Conservation (phyloP, 2,113 vertebrate species). For the Aegithalos caudatus region DNA sequence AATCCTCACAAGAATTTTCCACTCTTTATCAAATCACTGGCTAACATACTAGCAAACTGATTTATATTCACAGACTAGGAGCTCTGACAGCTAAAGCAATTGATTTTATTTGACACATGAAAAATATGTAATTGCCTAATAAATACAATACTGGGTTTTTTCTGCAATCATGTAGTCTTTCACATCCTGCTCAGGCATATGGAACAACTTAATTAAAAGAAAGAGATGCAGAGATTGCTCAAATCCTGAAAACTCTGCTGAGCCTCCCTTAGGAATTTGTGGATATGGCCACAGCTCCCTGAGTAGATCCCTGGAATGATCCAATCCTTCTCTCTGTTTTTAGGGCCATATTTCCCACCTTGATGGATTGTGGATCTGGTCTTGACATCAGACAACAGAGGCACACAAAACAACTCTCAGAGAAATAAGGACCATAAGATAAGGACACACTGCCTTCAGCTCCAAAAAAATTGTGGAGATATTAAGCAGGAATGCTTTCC, state of each 20-base stretch:
- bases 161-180: not conserved
- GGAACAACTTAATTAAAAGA: not conserved
- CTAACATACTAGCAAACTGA: not conserved
- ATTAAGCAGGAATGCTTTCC: not conserved
- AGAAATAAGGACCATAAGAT: not conserved
- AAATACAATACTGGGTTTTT: not conserved
- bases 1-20: not conserved
- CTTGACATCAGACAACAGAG: not conserved
- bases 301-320: not conserved
- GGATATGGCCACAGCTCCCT: not conserved
- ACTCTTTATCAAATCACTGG: not conserved
- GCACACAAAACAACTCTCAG: not conserved
- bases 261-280: not conserved
- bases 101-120: not conserved
- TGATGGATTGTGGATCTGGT: not conserved
- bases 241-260: not conserved
- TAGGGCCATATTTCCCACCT: not conserved
- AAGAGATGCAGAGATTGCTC: not conserved
- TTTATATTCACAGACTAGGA: not conserved
- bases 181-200: not conserved
- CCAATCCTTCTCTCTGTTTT: not conserved
- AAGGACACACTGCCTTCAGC: not conserved
- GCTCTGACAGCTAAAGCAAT: not conserved
- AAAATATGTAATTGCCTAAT: not conserved
- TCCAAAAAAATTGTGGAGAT: not conserved